Conservation (phyloP, 2,113 vertebrate genomes). For the Rhinoderma darwinii region DNA sequence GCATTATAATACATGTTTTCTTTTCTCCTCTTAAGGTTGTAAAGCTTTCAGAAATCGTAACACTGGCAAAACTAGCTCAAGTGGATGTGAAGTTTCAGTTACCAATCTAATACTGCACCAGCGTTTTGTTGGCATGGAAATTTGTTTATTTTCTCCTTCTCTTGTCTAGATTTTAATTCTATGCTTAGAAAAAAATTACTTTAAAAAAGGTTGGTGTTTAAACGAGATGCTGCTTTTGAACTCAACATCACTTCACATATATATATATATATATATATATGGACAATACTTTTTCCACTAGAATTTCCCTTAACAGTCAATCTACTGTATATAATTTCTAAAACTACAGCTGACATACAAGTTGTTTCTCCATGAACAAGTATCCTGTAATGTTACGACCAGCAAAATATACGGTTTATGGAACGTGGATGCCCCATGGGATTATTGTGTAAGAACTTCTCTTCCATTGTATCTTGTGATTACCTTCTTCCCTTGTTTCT, state of each 20-base stretch:
- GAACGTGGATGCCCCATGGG: not conserved
- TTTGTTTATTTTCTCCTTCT: slow-evolving; percentile 66
- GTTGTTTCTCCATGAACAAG: not conserved
- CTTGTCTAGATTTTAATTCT: slow-evolving; percentile 66
- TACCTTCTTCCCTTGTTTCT: not conserved
- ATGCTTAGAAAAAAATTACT: slow-evolving; percentile 61
- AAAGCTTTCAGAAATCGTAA: slow-evolving; percentile 96
- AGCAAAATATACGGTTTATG: not conserved
- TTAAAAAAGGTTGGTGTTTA: slow-evolving; percentile 64
- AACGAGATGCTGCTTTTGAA: slow-evolving; percentile 60
- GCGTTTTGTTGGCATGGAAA: slow-evolving; percentile 54
- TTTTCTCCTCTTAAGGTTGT: slow-evolving; percentile 81
- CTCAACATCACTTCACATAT: slow-evolving; percentile 25
- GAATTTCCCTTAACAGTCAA: not conserved
- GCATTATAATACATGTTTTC: not conserved
- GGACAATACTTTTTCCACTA: slow-evolving; percentile 7
- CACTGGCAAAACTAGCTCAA: slow-evolving; percentile 91
- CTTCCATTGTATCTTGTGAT: not conserved
- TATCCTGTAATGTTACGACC: not conserved
- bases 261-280: not conserved
- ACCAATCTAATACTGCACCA: slow-evolving; percentile 75
- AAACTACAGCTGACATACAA: slow-evolving; percentile 6
- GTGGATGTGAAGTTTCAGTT: slow-evolving; percentile 98
- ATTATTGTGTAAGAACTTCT: not conserved
- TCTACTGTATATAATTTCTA: not conserved